phyloP scores from a whole-genome alignment of 2,888 invertebrate species.

The Cremastobaeus sp. region DNA sequence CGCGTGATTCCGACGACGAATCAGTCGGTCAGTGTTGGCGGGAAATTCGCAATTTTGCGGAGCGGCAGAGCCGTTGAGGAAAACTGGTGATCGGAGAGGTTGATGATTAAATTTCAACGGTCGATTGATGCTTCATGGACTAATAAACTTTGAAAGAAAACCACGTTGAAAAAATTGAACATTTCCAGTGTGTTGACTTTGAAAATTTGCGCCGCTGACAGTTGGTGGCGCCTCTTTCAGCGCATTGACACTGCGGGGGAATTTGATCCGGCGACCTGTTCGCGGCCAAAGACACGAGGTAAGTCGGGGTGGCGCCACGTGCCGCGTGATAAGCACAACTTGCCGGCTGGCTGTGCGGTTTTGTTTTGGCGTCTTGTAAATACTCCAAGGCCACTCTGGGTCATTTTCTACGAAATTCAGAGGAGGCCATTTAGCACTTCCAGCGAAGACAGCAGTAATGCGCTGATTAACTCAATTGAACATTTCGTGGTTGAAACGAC shows the following conservation, averaged over 20 bases:
- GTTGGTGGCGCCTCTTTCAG: slow-evolving; percentile 3
- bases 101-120: too few relatives aligned
- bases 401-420: neutral
- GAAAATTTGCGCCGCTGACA: neutral
- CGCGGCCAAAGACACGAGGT: slow-evolving; percentile 24
- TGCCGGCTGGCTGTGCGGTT: neutral
- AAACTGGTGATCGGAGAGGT: too few relatives aligned
- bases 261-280: slow-evolving; percentile 15
- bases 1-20: slow-evolving; percentile 15
- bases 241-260: neutral
- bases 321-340: slow-evolving; percentile 3
- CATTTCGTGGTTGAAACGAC: too few relatives aligned
- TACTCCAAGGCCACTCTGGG: neutral
- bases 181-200: too few relatives aligned
- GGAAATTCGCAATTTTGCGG: neutral
- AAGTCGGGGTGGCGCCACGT: slow-evolving; percentile 40
- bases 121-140: too few relatives aligned
- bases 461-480: too few relatives aligned
- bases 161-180: too few relatives aligned
- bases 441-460: too few relatives aligned
- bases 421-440: too few relatives aligned
- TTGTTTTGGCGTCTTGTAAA: slow-evolving; percentile 11
- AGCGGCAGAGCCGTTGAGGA: too few relatives aligned
- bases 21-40: slow-evolving; percentile 2
- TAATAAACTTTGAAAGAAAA: too few relatives aligned